A percentile compares a stretch with the other conserved stretches of the same genome.
Evolutionary conservation across 2,113 vertebrate species (phyloP).

Genomic region (Reinhardtius hippoglossoides): DNA sequence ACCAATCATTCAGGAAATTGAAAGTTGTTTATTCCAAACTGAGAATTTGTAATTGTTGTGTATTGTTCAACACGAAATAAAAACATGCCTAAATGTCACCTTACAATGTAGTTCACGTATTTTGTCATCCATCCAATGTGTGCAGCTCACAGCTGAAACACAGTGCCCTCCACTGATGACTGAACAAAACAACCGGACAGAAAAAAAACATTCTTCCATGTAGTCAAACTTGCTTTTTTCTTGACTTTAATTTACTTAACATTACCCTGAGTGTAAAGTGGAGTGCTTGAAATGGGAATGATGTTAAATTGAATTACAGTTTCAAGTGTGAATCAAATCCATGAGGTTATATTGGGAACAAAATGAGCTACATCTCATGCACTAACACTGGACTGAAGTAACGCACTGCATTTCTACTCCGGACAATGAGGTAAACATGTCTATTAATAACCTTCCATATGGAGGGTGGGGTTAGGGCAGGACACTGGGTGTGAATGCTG

Average conservation of each 20-base stretch:
- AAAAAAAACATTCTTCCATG: background rate
- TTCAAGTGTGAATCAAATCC: too few species aligned
- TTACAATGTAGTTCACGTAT: background rate
- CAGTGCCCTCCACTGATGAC: constrained; percentile 23
- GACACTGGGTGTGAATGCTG: background rate
- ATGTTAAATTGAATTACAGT: too few species aligned
- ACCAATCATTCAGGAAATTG: constrained; percentile 55
- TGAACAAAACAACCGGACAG: background rate
- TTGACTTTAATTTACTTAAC: too few species aligned
- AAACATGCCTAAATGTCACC: constrained; percentile 37
- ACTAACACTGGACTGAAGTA: background rate
- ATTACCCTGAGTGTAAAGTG: too few species aligned
- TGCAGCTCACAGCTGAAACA: background rate
- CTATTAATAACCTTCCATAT: too few species aligned
- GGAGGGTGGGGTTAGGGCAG: background rate
- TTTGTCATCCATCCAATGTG: background rate
- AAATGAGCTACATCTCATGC: too few species aligned
- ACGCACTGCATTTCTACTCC: background rate
- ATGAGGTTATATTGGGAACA: background rate
- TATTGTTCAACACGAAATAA: constrained; percentile 46
- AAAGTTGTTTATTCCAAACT: constrained; percentile 27
- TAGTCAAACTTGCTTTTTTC: too few species aligned
- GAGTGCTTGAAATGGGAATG: too few species aligned
- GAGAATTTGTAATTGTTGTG: constrained; percentile 54
- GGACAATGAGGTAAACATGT: background rate